Conservation (phyloP, 2,113 vertebrate genomes). For the Todiramphus saurophagus region DNA sequence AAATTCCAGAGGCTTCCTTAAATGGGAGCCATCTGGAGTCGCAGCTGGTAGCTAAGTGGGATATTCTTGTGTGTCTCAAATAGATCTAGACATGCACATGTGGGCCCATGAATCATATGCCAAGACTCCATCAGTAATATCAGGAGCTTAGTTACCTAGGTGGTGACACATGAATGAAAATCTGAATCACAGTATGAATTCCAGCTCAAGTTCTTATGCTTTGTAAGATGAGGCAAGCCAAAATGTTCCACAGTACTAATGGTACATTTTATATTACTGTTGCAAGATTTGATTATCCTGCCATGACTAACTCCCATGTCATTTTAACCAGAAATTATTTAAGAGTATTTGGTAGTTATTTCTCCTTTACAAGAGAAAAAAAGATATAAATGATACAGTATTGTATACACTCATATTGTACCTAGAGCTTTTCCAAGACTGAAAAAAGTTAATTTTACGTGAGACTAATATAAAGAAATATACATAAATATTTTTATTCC, state of each 20-base stretch:
- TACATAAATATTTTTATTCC: not conserved
- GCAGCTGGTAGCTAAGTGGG: not conserved
- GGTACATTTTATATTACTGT: not conserved
- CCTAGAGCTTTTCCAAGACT: not conserved
- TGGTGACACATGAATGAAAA: not conserved
- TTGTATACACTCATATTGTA: not conserved
- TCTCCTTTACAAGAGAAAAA: not conserved
- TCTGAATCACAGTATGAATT: not conserved
- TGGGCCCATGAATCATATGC: not conserved
- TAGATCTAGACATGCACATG: not conserved
- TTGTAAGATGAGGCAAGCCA: not conserved
- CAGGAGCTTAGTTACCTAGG: not conserved
- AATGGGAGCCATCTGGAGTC: not conserved
- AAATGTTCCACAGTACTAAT: not conserved
- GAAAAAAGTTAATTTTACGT: not conserved
- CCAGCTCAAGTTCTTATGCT: not conserved
- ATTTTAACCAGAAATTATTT: not conserved
- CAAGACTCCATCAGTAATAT: not conserved
- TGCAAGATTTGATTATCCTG: not conserved
- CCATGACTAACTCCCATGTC: not conserved
- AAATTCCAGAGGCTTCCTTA: not conserved
- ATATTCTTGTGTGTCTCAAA: not conserved
- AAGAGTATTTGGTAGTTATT: not conserved
- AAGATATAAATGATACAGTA: fast-evolving
- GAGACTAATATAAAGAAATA: not conserved